Evolutionary conservation across 2,113 vertebrate species (phyloP).

Genomic region (Coryphaenoides rupestris): DNA sequence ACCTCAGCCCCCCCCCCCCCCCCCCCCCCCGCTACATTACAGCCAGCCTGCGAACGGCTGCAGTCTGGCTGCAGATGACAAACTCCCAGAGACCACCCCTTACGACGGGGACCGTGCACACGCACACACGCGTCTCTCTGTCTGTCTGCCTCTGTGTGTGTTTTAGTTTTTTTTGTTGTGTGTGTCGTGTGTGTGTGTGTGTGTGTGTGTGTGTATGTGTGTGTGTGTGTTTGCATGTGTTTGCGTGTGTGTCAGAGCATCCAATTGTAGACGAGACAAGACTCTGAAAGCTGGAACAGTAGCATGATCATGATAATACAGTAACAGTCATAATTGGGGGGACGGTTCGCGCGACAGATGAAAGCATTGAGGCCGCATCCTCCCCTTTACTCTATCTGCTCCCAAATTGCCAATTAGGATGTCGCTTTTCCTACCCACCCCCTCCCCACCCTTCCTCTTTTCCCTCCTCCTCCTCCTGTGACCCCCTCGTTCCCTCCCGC

Average conservation of each 20-base stretch:
- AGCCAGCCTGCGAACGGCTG: constrained; percentile 43
- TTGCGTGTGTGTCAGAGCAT: not conserved
- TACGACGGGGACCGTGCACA: constrained; percentile 24
- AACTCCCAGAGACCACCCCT: constrained; percentile 52
- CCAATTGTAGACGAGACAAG: too few relatives aligned
- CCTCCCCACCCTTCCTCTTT: not conserved
- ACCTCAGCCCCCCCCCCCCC: constrained; percentile 50
- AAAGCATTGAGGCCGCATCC: constrained; percentile 48
- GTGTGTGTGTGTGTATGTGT: constrained; percentile 8
- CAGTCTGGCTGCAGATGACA: constrained; percentile 14
- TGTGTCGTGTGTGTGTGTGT: not conserved
- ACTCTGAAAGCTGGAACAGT: not conserved
- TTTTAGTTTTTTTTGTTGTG: constrained; percentile 17
- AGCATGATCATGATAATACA: not conserved
- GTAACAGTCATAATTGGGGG: not conserved
- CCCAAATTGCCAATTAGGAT: constrained; percentile 68
- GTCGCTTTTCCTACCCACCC: constrained; percentile 11
- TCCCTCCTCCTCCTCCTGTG: not conserved
- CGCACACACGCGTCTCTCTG: constrained; percentile 13
- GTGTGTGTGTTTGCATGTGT: too few relatives aligned
- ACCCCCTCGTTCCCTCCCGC: constrained; percentile 27
- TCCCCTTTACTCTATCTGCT: constrained; percentile 49
- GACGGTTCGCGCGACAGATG: constrained; percentile 16
- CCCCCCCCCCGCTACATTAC: constrained; percentile 53
- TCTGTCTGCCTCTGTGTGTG: not conserved